These are phyloP conservation scores for Bagarius yarrelli DNA, from an alignment of 2,113 vertebrate species.

Conservation along the genomic window DNA sequence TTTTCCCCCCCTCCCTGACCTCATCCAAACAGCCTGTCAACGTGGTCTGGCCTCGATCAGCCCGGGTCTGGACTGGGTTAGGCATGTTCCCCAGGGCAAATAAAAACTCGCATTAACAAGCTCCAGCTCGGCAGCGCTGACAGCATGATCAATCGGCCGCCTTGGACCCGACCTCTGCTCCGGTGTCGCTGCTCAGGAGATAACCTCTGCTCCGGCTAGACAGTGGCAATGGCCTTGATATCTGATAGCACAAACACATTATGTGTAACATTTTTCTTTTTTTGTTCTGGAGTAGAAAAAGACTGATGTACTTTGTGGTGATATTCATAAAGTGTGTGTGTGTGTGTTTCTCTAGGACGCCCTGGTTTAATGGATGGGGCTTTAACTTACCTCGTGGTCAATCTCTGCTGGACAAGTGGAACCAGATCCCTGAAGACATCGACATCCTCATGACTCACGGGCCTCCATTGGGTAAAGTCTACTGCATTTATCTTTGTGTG, in stretches of 20 bases:
- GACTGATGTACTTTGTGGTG: neutral
- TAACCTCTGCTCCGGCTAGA: slow-evolving; percentile 28
- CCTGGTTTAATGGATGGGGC: slow-evolving; percentile 92
- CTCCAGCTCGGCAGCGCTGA: slow-evolving; percentile 80
- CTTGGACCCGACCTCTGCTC: slow-evolving; percentile 59
- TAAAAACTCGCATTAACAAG: slow-evolving; percentile 85
- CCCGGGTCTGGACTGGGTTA: slow-evolving; percentile 65
- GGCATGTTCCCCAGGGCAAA: slow-evolving; percentile 79
- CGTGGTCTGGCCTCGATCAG: slow-evolving; percentile 62
- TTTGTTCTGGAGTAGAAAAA: neutral
- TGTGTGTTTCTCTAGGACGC: slow-evolving; percentile 79
- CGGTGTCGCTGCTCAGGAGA: slow-evolving; percentile 31
- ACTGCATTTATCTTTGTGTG: neutral
- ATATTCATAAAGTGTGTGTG: slow-evolving; percentile 16
- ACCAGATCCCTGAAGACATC: slow-evolving; percentile 87
- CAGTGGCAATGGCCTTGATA: slow-evolving; percentile 37
- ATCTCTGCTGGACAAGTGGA: slow-evolving; percentile 91
- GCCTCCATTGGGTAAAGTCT: slow-evolving; percentile 83
- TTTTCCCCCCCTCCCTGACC: slow-evolving; percentile 30
- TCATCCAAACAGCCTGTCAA: slow-evolving; percentile 33
- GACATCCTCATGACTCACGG: slow-evolving; percentile 91
- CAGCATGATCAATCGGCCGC: slow-evolving; percentile 84
- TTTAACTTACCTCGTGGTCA: slow-evolving; percentile 91
- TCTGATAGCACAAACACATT: slow-evolving; percentile 29
- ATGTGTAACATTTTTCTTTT: slow-evolving; percentile 4